These are phyloP conservation scores for Pseudocheirus occidentalis DNA, from an alignment of 2,797 vertebrate genomes.

Conservation along the genomic window DNA sequence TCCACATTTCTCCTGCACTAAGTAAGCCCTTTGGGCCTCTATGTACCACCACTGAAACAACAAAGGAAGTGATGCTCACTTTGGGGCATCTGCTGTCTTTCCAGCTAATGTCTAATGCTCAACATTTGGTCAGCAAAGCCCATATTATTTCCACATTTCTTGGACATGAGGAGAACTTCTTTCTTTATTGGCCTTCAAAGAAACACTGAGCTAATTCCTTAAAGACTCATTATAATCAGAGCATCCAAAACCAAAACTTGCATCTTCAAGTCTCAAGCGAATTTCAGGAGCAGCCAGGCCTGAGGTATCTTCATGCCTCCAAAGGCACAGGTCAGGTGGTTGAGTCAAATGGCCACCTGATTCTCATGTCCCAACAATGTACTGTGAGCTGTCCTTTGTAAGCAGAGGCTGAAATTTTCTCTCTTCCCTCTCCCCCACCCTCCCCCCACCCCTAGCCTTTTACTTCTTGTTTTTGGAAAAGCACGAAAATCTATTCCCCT, in stretches of 20 bases:
- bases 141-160: conserved; percentile 52
- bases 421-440: neutral
- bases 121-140: conserved; percentile 39
- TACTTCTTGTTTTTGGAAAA: neutral
- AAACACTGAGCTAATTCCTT: neutral
- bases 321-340: conserved; percentile 68
- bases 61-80: neutral
- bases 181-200: neutral
- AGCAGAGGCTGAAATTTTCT: neutral
- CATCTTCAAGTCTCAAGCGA: conserved; percentile 12
- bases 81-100: neutral
- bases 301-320: conserved; percentile 73
- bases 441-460: neutral
- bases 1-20: conserved; percentile 42
- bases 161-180: conserved; percentile 37
- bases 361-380: neutral
- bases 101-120: conserved; percentile 14
- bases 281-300: conserved; percentile 51
- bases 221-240: conserved; percentile 22
- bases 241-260: neutral
- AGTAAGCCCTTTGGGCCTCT: conserved; percentile 46
- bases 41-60: conserved; percentile 46
- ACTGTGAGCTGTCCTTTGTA: neutral
- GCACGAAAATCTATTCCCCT: neutral
- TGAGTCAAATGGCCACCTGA: conserved; percentile 42